Base-by-base conservation (phyloP, 2,113 vertebrate genomes). In the Sinocyclocheilus rhinocerous region DNA sequence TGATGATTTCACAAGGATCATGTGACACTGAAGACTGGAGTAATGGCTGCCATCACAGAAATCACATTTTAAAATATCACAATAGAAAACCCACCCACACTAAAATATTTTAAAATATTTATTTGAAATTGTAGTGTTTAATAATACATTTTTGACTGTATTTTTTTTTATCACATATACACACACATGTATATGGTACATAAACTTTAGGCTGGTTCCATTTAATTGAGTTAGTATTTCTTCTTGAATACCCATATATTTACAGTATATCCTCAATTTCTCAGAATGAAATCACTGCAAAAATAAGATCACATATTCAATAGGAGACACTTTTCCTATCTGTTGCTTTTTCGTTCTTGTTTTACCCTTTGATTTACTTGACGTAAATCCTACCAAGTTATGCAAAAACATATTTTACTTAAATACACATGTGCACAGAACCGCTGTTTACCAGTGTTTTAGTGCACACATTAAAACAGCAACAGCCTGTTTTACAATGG, bases 401-500 rank as follows among this genome's bases (percentile, higher is more conserved):
- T 29, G 13, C 26, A 29, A 67, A 67, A 24, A 75, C 10, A 48
- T 75, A 1, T 45, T 24, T 22, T 42, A 24, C 20, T 22, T 11
- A 59, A 26, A 57, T 36, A 57, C 26, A 82, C 57, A 52, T 55
- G 55, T 22, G n/a, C 48, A 39, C 50, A 59, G 22, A 72, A 69
- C 24, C 15, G 48, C 45, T 67, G 48, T 57, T 78, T 69, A 33
- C 85, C 39, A 72, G 39, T 12, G 50, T 70, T 61, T 85, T 78
- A 85, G 63, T 50, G 76, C 75, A 61, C 33, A 33, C 87, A 76
- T 45, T 83, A 85, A 86, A 88, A 55, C 52, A 55, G 59, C 84
- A 73, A 79, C 82, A 76, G 83, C 39, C 81, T 76, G 76, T 86
- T 88, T 86, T 84, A 88, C 67, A 86, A 81, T 86, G 81, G 84